These are phyloP conservation scores for Caenorhabditis sinica DNA, from an alignment of 2,888 invertebrate genomes.

Conservation along the genomic window DNA sequence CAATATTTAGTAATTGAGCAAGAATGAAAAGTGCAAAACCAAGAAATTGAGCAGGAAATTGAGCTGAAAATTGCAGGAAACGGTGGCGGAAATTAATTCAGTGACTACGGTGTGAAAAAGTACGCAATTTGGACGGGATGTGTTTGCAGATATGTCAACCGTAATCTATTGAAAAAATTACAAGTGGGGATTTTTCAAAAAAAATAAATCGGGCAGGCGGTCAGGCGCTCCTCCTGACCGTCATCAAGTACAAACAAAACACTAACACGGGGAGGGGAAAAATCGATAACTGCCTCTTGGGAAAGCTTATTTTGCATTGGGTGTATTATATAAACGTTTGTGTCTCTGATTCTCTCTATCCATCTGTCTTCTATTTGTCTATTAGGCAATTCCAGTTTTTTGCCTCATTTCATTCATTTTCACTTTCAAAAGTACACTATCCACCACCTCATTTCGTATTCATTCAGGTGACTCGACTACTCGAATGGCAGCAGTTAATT, in stretches of 20 bases:
- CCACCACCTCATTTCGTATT: slow-evolving; percentile 25
- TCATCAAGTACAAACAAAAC: slow-evolving; percentile 59
- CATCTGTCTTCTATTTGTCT: slow-evolving; percentile 3
- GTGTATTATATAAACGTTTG: slow-evolving; percentile 13
- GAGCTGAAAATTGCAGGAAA: slow-evolving; percentile 1
- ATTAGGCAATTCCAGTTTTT: slow-evolving; percentile 53
- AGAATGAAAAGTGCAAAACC: slow-evolving; percentile 1
- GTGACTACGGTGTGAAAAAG: slow-evolving; percentile 23
- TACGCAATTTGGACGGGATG: slow-evolving; percentile 2
- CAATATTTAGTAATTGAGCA: not conserved
- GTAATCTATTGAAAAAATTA: slow-evolving; percentile 38
- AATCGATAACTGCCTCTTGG: slow-evolving; percentile 15
- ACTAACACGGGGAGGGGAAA: slow-evolving; percentile 25
- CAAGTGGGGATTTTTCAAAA: slow-evolving; percentile 8
- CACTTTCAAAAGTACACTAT: slow-evolving; percentile 15
- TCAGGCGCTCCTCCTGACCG: slow-evolving; percentile 43
- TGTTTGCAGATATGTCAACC: slow-evolving; percentile 50
- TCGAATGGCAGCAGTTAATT: slow-evolving; percentile 52
- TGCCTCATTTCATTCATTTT: slow-evolving; percentile 18
- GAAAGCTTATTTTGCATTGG: slow-evolving; percentile 9
- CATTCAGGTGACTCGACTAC: slow-evolving; percentile 59
- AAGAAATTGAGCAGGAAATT: not conserved
- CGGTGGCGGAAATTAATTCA: not conserved
- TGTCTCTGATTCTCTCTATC: slow-evolving; percentile 8
- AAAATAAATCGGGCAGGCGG: slow-evolving; percentile 33